Percentiles rank a stretch among this genome's conserved stretches.
These are phyloP conservation scores for Rallus limicola DNA, from an alignment of 2,113 vertebrate genomes.

Conservation along the genomic window DNA sequence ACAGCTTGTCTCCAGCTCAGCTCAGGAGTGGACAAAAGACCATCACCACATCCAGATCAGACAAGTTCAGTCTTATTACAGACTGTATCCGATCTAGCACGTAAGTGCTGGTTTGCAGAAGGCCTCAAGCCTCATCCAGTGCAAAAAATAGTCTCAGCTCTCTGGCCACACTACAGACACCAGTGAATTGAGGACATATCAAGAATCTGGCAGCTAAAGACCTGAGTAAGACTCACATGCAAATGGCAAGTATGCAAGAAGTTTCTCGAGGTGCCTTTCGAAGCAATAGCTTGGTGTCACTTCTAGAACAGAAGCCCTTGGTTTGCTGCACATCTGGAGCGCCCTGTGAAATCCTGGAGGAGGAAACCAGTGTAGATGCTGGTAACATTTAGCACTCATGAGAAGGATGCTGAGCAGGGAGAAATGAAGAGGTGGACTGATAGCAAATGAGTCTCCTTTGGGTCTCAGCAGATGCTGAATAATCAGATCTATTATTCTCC, in stretches of 20 bases:
- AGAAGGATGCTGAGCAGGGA: neutral
- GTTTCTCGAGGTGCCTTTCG: neutral
- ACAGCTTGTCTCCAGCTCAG: no score
- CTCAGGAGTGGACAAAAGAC: neutral
- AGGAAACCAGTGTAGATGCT: neutral
- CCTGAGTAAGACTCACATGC: neutral
- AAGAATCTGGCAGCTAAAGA: neutral
- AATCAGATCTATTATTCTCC: neutral
- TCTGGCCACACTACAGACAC: neutral
- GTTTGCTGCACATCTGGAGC: neutral
- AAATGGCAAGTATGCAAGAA: neutral
- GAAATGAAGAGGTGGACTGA: neutral
- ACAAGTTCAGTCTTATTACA: neutral
- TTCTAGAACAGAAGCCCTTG: neutral
- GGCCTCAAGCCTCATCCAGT: neutral
- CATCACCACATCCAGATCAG: neutral
- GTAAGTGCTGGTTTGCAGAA: neutral
- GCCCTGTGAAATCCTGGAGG: neutral
- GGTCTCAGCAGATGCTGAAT: neutral
- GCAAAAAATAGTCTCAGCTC: neutral
- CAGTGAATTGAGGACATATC: accelerated
- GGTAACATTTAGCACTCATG: neutral
- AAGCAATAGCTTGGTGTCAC: neutral
- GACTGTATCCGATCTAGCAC: neutral
- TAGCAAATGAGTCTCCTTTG: neutral